Evolutionary conservation across 2,888 invertebrate genomes (phyloP), one percentile per base, ranked within the genome.

Genomic region (Spodoptera exigua): DNA sequence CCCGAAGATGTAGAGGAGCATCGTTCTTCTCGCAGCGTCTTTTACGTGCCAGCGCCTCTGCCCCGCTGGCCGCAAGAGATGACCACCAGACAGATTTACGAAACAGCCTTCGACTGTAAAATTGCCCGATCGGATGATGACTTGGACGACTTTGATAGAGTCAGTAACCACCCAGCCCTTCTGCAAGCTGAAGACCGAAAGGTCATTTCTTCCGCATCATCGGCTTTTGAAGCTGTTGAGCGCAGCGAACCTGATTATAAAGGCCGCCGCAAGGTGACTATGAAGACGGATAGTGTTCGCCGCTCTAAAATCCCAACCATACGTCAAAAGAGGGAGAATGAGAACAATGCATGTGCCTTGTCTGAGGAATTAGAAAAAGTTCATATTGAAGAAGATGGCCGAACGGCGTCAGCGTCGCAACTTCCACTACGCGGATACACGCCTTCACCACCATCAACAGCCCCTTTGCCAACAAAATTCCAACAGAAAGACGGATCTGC

Each of bases 51-150:
- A 82, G 95, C 96, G 81, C 95, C 95, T 73, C 93, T 96, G 87
- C 95, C 95, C 80, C 95, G 96, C 88, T 96, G 95, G 90, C 93
- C 94, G 84, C 93, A 91, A 91, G 95, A 95, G 83, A 95, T 95
- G 92, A 95, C 95, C 78, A 92, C 94, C 88, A 95, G 97, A 81
- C 97, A 97, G 90, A 95, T 98, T 56, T 98, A 98, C 89, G 98
- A 98, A 91, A 98, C 98, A 57, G 98, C 98, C 60, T 98, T 98
- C 89, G 98, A 98, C 90, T 97, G 97, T 89, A 97, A 97, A 90
- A 96, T 97, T 81, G 96, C 96, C 84, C 96, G 97, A 71, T 97
- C 97, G 9, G 96, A 96, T 78, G 96, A 96, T 87, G 97, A 97
- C 76, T 95, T 97, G 84, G 97, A 97, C 82, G 96, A 97, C 77